These are phyloP conservation scores for Gymnogyps californianus DNA, from an alignment of 2,113 vertebrate genomes.

Conservation along the genomic window DNA sequence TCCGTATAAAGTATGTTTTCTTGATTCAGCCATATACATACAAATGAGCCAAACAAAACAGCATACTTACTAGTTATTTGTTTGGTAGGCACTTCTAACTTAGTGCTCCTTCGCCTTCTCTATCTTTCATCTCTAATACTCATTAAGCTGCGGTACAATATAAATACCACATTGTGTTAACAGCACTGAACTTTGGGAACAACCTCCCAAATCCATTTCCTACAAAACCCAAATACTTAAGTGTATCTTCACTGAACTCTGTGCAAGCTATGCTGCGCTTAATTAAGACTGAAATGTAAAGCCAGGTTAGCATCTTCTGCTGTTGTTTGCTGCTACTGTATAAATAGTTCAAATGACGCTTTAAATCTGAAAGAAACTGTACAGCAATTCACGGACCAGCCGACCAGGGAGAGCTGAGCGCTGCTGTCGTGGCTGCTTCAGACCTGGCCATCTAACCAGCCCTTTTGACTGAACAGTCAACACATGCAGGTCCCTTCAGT, in stretches of 20 bases:
- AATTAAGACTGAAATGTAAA: not conserved
- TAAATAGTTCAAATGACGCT: not conserved
- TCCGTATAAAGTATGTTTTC: constrained; percentile 55
- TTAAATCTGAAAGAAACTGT: not conserved
- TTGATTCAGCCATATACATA: constrained; percentile 50
- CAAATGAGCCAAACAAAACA: constrained; percentile 61
- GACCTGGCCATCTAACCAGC: not conserved
- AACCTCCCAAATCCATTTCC: not conserved
- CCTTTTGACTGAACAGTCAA: not conserved
- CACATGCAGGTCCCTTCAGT: not conserved
- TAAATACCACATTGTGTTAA: not conserved
- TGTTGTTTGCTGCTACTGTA: not conserved
- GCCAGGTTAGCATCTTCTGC: not conserved
- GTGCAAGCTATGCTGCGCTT: not conserved
- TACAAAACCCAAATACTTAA: not conserved
- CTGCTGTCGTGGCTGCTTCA: not conserved
- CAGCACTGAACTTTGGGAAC: not conserved
- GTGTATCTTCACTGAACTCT: not conserved
- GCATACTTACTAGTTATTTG: not conserved
- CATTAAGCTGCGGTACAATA: not conserved
- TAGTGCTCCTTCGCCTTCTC: not conserved
- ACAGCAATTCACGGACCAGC: not conserved
- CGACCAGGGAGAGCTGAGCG: fast-evolving
- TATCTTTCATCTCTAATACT: constrained; percentile 11
- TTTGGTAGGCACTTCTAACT: constrained; percentile 41